Evolutionary conservation across 2,113 vertebrate genomes (phyloP), one percentile per base, ranked within the genome.

Genomic region (Nothobranchius furzeri): DNA sequence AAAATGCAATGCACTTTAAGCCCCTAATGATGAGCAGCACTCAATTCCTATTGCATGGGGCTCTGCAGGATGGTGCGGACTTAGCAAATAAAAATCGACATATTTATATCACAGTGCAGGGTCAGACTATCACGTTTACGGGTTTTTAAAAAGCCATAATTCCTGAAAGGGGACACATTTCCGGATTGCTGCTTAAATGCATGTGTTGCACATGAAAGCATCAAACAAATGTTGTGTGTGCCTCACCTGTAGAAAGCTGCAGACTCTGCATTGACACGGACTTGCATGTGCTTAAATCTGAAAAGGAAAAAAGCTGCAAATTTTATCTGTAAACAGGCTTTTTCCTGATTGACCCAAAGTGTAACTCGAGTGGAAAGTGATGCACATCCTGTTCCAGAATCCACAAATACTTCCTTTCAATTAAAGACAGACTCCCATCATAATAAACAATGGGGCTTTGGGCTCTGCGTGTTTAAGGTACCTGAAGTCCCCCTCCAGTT

Each of bases 281-380:
- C 94, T 90, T 99, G 96, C 95, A 99, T 95, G 78, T 99, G 98
- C 73, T 99, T 99, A 90, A 98, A 99, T 85, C 98, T 99, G 87
- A 0, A 65, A 77, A 30, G 30, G 30, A 30, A 30, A 69, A 64
- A 9, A 35, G 59, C 20, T 0, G 47, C 7, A 3, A 3, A 14
- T 30, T 30, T 30, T 3, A 30, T 0, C 30, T 30, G 30, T 11
- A 55, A 69, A 50, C 7, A 17, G 3, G 12, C 24, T 36, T 24
- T 17, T 53, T 60, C 20, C 11, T 7, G 35, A 35, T 3, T 12
- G 12, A 51, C 69, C 57, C 5, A 54, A 37, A 43, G 4, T 52
- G 35, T 17, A 6, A 48, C 59, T 60, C 20, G 24, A 17, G 2
- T 30, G 30, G 30, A 30, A 30, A 30, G 30, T 30, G 30, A 30